Conservation (phyloP, 2,888 invertebrate genomes). For the Muscina levida region DNA sequence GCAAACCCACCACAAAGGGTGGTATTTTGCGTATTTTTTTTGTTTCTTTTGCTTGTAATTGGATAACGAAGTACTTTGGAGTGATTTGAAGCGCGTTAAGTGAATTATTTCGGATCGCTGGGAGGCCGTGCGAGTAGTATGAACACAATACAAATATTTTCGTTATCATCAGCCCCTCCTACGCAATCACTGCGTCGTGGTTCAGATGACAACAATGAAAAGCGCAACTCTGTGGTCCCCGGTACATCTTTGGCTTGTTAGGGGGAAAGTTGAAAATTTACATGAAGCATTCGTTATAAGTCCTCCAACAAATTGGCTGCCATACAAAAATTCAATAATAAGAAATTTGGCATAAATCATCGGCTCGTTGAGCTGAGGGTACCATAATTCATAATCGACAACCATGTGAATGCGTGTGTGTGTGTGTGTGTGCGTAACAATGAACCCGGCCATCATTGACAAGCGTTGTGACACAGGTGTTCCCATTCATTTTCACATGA, state of each 20-base stretch:
- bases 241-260: neutral
- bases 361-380: conserved; percentile 56
- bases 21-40: conserved; percentile 51
- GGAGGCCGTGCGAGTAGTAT: conserved; percentile 53
- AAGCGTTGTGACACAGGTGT: conserved; percentile 73
- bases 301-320: conserved; percentile 38
- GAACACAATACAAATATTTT: conserved; percentile 50
- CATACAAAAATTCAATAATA: conserved; percentile 57
- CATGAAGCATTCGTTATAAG: conserved; percentile 40
- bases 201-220: conserved; percentile 12
- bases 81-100: conserved; percentile 70
- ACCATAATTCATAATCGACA: conserved; percentile 64
- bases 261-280: neutral
- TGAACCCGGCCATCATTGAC: conserved; percentile 53
- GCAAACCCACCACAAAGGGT: conserved; percentile 57
- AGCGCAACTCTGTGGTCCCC: neutral
- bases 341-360: conserved; percentile 61
- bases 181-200: neutral
- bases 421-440: conserved; percentile 8
- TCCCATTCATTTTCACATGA: conserved; percentile 73
- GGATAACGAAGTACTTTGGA: conserved; percentile 71
- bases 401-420: conserved; percentile 3
- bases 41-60: conserved; percentile 65
- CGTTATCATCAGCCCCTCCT: neutral
- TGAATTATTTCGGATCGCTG: conserved; percentile 68